Conservation (phyloP, 2,113 vertebrate species). For the Meriones unguiculatus region DNA sequence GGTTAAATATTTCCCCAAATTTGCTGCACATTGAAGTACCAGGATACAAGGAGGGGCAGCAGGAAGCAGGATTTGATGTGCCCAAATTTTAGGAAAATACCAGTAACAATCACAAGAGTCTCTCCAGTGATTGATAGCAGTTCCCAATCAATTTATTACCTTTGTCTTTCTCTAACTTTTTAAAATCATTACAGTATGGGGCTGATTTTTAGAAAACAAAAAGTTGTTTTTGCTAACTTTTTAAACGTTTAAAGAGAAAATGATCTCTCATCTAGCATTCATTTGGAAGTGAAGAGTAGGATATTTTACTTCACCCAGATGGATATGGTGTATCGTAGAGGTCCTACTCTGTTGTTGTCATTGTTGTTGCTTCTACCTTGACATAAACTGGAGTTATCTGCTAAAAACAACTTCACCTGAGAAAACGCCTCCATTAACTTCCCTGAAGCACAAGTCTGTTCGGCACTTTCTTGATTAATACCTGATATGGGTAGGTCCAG, state of each 20-base stretch:
- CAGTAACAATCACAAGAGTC: background rate
- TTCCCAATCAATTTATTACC: background rate
- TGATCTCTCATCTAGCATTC: constrained; percentile 40
- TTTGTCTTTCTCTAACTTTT: background rate
- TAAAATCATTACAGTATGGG: background rate
- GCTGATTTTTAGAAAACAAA: background rate
- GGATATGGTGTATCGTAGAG: constrained; percentile 15
- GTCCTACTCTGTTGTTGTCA: background rate
- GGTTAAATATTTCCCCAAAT: background rate
- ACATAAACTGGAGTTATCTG: background rate
- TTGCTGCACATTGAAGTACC: background rate
- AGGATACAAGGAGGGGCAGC: background rate
- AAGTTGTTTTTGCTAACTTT: constrained; percentile 18
- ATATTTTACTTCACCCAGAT: constrained; percentile 61
- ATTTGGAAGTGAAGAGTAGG: constrained; percentile 34
- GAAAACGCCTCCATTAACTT: background rate
- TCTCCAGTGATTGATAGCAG: background rate
- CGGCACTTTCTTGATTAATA: background rate
- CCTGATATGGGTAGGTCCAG: background rate
- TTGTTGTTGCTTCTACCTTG: background rate
- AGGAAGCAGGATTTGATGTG: background rate
- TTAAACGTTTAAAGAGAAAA: constrained; percentile 33
- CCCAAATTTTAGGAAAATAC: background rate
- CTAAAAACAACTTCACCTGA: background rate
- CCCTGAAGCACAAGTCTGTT: background rate